Evolutionary conservation across 1,140 invertebrate species (phyloP), one percentile per base, ranked within the genome.

Genomic region (Aphidius ervi): DNA sequence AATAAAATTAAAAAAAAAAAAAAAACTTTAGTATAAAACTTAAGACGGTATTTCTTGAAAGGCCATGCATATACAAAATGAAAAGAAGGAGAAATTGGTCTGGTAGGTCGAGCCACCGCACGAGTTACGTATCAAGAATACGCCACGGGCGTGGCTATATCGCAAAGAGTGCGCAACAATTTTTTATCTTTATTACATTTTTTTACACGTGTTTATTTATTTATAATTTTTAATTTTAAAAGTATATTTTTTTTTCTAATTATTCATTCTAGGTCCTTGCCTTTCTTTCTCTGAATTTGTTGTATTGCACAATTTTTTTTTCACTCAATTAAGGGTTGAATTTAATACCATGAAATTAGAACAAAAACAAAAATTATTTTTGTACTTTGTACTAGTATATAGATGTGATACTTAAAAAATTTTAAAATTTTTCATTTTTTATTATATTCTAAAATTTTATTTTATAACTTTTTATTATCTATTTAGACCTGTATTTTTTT

Each of bases 41-140:
- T 68, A 70, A 70, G 71, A 58, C 65, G 47, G 68, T 73, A 74
- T 77, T 76, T 68, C 75, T 70, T 67, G 68, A 61, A 16, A 23
- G 58, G 49, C 49, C 42, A 9, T 40, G 56, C 45, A 46, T 58
- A 49, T 39, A 48, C 10, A n/a, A 46, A 9, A 46, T n/a, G 57
- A 59, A 53, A 48, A 62, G 59, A 63, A 53, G 46, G 58, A 62
- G 57, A 58, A 60, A 57, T 54, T 67, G 59, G 67, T 63, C 45
- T 58, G 60, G 59, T 78, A 79, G 77, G 76, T 78, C 72, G 76
- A 78, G 76, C 77, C 75, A 78, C 75, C 67, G 75, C 73, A 77
- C 76, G 75, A 77, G 75, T 78, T 80, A 78, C 76, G 76, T 80
- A 80, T 77, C 75, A 75, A 75, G 76, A 78, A 77, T 80, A 72